Evolutionary conservation across 1,140 invertebrate species (phyloP), one percentile per base, ranked within the genome.

Genomic region (Drosophila guanche): DNA sequence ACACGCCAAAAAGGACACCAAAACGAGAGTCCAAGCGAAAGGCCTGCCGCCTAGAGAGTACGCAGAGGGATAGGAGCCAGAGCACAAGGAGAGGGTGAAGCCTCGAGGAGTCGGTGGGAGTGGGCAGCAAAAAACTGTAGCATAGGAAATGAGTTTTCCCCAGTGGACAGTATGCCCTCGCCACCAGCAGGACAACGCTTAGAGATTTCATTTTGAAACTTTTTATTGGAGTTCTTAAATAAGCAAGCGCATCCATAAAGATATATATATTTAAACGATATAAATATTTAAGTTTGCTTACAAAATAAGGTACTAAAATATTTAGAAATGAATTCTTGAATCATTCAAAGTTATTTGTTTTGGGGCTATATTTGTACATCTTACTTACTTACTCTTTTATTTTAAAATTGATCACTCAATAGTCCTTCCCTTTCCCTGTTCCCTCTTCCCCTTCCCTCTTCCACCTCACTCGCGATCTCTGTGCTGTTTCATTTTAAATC

Each of bases 61-160:
- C 60, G 43, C 14, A 37, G 14, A 4, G 27, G 41, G 41, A 33
- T 43, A 27, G 40, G 1, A n/a, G 12, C 27, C 42, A 63, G 62
- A 45, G n/a, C 8, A 46, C 5, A 8, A 3, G 4, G 20, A 23
- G 20, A 0, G 16, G 20, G 8, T 0, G 5, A 12, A 22, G 10
- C 0, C 20, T 27, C 29, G 48, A 54, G 29, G 40, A 67, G 65
- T n/a, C 46, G 45, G 46, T 22, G 42, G 29, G 12, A 29, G 27
- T 22, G 47, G 23, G 42, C 62, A 68, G 62, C 55, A 67, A n/a
- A n/a, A n/a, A n/a, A n/a, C n/a, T n/a, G 65, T 50, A 68, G 65
- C 65, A 68, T 68, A 68, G 65, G 65, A 68, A 68, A 68, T 68
- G 65, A 68, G 65, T 68, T 68, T 68, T 68, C 67, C 62, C 62